These are phyloP conservation scores for Allolobophora icterica DNA, from an alignment of 2,888 invertebrate species.

Conservation along the genomic window DNA sequence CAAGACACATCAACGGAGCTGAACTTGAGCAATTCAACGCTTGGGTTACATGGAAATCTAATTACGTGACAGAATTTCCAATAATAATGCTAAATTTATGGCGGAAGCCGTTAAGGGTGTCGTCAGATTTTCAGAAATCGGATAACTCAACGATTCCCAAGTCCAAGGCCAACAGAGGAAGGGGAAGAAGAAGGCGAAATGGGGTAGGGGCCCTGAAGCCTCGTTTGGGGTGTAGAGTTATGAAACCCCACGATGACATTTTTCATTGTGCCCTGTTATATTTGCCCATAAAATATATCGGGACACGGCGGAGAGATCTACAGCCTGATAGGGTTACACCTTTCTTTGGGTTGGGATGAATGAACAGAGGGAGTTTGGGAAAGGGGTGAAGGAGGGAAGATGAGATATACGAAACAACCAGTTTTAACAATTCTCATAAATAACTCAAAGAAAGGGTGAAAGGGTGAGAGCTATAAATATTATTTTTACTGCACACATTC, in stretches of 20 bases:
- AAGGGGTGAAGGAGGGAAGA: not conserved
- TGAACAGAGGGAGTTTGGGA: not conserved
- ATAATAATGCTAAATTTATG: not conserved
- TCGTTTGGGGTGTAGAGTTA: not conserved
- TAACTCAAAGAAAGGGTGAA: not conserved
- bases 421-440: not conserved
- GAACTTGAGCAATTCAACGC: not conserved
- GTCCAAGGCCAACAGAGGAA: not conserved
- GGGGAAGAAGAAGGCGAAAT: not conserved
- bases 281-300: not conserved
- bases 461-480: conserved; percentile 17
- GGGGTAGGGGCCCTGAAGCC: not conserved
- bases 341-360: not conserved
- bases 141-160: not conserved
- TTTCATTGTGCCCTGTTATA: not conserved
- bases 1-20: not conserved
- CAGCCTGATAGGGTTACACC: not conserved
- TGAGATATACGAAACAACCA: not conserved
- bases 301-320: not conserved
- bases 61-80: conserved; percentile 23
- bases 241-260: not conserved
- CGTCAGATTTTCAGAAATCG: not conserved
- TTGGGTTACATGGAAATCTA: conserved; percentile 14
- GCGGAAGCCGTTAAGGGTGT: not conserved
- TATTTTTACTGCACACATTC: not conserved